Evolutionary conservation across 2,797 vertebrate genomes (phyloP), one percentile per base, ranked within the genome.

Genomic region (Cossypha dichroa): DNA sequence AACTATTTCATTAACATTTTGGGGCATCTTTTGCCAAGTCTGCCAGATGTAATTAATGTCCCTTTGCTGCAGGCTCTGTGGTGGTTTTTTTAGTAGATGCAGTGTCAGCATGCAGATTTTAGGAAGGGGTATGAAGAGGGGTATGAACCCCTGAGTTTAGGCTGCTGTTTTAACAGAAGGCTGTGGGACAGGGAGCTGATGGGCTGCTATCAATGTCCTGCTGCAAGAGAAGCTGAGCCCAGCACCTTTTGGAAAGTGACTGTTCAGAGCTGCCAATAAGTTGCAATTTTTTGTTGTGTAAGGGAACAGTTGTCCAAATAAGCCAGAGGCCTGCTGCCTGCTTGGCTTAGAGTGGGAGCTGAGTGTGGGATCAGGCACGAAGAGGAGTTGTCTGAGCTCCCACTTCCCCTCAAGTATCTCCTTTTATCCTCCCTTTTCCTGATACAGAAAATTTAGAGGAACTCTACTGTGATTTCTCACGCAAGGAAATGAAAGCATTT

Each of bases 251-350:
- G 25, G 54, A 68, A 80, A 93, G 88, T 33, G 29, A 15, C 74
- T 85, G 15, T 72, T 63, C 33, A 41, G 78, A 68, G 43, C 62
- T 95, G 92, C 81, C 81, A 93, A 1, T 75, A 90, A 77, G 34
- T 72, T 94, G 51, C 58, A 80, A 81, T 36, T 66, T 95, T 79
- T 70, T 93, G 70, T 92, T 92, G 55, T 79, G 48, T 68, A 88
- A 95, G 58, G 31, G 76, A 78, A n/a, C 23, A 51, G 66, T 93
- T 90, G 78, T 89, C 81, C 75, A 72, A 87, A 93, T 90, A 91
- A 96, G 81, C 93, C 63, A 81, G 73, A 31, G 73, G 15, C 58
- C 63, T 92, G 59, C 58, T 90, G 6, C 6, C 69, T 78, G 48
- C 31, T 59, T 73, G 58, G 72, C 58, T 43, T 60, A 26, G 51